Evolutionary conservation across 2,888 invertebrate genomes (phyloP), one percentile per base, ranked within the genome.

Genomic region (Mimas tiliae): DNA sequence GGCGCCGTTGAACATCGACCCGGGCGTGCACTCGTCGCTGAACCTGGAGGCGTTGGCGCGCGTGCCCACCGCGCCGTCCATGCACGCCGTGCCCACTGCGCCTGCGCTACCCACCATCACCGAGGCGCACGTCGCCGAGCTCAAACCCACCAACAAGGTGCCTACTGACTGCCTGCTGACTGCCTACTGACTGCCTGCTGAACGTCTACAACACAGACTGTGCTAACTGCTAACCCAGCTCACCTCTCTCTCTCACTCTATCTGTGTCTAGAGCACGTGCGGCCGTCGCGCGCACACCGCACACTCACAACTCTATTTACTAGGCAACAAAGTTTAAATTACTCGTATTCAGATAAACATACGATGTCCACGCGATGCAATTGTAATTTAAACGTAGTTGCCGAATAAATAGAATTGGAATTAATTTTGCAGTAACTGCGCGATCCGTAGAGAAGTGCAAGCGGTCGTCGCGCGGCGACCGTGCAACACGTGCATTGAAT

Each of bases 21-120:
- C 98, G 6, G 98, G 98, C 64, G 98, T 98, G 62, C 98, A 98
- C 88, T 98, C 98, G 67, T 98, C 97, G 82, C 95, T 98, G 79
- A 97, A 98, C 89, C 94, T 98, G 83, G 98, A 98, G 87, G 93
- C 93, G 14, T 72, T 94, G 69, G 94, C 93, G 62, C 86, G 93
- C 1, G 94, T 94, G 71, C 94, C 94, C 68, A 94, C 96, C 87
- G 81, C 96, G 94, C 87, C 97, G 94, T 85, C 96, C 95, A 95
- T 97, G 85, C 96, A 96, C 51, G 96, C 96, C 67, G 95, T 97
- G 79, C 97, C 97, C 70, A 96, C 97, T 8, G 97, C 97, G 76
- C 96, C 97, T 65, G 97, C 97, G 0, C 92, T 98, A 76, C 98
- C 98, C 65, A 98, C 98, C 64, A 98, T 98, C 78, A 96, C 97